Base-by-base conservation (phyloP, 2,113 vertebrate species). In the Eira barbara region DNA sequence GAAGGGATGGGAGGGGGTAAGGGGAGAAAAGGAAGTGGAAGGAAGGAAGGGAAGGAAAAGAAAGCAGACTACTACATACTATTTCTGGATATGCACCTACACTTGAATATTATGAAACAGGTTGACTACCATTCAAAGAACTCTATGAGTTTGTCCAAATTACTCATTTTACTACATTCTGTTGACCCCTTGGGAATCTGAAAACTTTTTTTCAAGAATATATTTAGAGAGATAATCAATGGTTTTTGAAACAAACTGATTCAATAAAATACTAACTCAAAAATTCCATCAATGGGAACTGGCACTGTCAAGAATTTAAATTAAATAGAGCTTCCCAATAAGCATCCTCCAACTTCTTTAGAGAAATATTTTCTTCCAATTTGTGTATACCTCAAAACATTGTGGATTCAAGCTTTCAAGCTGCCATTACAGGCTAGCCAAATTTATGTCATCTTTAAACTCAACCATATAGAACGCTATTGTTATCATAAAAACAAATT, bases 401-500 rank as follows among this genome's bases (percentile, higher is more conserved):
- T 95, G 23, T 59, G 47, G 85, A 91, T 47, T 92, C 39, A 47
- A 78, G 29, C 34, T 89, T 61, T 85, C 71, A 91, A 61, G 52
- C 15, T 92, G 36, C 31, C 78, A 93, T 18, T 55, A 96, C 12
- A 76, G 23, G 11, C 12, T 67, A 79, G 91, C 12, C 88, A 97
- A 95, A 97, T 65, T 87, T 84, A 9, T 47, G 91, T 52, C 21
- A 92, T 63, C 93, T 92, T 93, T 95, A 90, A 95, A 88, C 29
- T 95, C 85, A 78, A 94, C 29, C 42, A 98, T n/a, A 98, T 0
- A 93, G 18, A 88, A 94, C 36, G 73, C 81, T 96, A 92, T 25
- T 81, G 9, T 18, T 91, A 94, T 74, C 92, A 96, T 55, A 93
- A 95, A 96, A 47, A 65, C 76, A 96, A 96, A 98, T 69, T 93